Percentiles rank a stretch among this genome's conserved stretches.
phyloP scores from a whole-genome alignment of 2,888 invertebrate genomes.

The Tortricodes alternella region DNA sequence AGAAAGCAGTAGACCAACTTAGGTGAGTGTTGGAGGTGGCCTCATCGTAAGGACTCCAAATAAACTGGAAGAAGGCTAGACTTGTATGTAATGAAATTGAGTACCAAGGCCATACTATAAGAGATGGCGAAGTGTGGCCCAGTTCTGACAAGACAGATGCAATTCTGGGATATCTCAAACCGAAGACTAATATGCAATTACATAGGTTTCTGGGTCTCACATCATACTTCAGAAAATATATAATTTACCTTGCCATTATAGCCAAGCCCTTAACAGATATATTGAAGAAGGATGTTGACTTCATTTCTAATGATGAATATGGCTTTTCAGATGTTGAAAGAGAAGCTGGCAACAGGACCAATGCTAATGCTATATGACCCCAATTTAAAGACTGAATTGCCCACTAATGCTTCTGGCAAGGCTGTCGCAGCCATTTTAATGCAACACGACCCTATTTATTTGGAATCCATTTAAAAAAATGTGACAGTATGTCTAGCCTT shows the following conservation, averaged over 20 bases:
- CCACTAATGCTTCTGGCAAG: conserved; percentile 33
- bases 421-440: conserved; percentile 37
- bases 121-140: conserved; percentile 11
- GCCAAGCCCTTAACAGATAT: too few species aligned
- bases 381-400: neutral
- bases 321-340: neutral
- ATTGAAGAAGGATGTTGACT: too few species aligned
- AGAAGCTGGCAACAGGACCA: neutral
- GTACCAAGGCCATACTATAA: conserved; percentile 19
- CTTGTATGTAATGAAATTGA: neutral
- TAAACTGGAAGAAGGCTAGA: neutral
- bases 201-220: conserved; percentile 24
- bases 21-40: too few species aligned
- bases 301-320: neutral
- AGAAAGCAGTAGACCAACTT: too few species aligned
- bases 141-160: conserved; percentile 19
- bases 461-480: conserved; percentile 38
- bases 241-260: too few species aligned
- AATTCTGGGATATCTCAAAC: conserved; percentile 10
- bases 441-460: conserved; percentile 37
- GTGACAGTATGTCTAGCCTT: conserved; percentile 34
- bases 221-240: neutral
- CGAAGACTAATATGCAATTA: conserved; percentile 24
- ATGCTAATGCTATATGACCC: neutral
- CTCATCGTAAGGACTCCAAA: neutral